Base-by-base conservation (phyloP, 2,888 invertebrate genomes). In the Rhamnusium bicolor region DNA sequence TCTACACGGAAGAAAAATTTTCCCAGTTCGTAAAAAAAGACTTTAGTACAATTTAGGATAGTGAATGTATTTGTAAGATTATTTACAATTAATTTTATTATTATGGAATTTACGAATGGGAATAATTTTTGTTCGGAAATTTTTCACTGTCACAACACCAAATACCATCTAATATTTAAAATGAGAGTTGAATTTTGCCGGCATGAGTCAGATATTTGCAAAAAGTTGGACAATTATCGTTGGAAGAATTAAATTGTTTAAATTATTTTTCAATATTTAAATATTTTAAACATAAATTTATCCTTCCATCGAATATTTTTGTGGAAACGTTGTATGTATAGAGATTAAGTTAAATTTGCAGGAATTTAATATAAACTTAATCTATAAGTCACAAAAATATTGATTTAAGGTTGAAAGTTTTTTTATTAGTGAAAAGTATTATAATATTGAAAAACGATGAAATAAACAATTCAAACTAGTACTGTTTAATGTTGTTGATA, bases 391-490 rank as follows among this genome's bases (percentile, higher is more conserved):
- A 84, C 86, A 86, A 85, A 82, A 83, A 82, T 82, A 86, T 86
- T 87, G 84, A 85, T 84, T 87, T 87, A 86, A 85, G 85, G 85
- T 86, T 87, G 84, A 85, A 80, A 85, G 85, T 86, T 87, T 88
- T 87, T 87, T 88, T 88, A 88, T 87, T 88, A 88, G 88, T 87
- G 87, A 87, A 87, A 87, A 87, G 85, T 87, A 87, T 88, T 87
- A 88, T 87, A 87, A 87, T 86, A 87, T 86, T 87, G 85, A 87
- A 87, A 86, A 87, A 87, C 86, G 86, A 88, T 87, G 84, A 88
- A 88, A 88, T 87, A 87, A 87, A 87, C 86, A 87, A 86, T 88
- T 88, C 85, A 88, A 87, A 87, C 85, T 87, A 88, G 87, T 85
- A 85, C 86, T 86, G 87, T 87, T 87, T 85, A 86, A 87, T 88